Percentiles rank a stretch among this genome's conserved stretches.
phyloP scores from a whole-genome alignment of 1,140 invertebrate species.

The Penaeus indicus region DNA sequence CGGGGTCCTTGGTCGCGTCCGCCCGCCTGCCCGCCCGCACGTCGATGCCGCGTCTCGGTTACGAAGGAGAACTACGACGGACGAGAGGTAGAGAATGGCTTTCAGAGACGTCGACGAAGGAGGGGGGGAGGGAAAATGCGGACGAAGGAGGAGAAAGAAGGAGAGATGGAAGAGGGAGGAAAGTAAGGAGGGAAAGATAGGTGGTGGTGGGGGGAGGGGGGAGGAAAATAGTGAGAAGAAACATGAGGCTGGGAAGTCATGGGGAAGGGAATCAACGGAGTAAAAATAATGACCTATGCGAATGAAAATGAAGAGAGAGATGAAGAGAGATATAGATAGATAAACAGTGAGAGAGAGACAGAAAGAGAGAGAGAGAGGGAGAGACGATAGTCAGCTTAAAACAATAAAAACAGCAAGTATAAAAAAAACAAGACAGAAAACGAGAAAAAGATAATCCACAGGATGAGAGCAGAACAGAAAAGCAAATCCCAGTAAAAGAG shows the following conservation, averaged over 20 bases:
- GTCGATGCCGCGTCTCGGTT: too few relatives aligned
- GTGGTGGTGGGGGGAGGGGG: not conserved
- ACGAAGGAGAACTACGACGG: too few relatives aligned
- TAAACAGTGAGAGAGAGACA: not conserved
- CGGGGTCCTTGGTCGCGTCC: too few relatives aligned
- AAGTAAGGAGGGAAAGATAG: not conserved
- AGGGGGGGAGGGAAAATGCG: not conserved
- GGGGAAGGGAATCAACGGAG: not conserved
- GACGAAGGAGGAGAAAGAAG: not conserved
- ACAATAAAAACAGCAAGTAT: too few relatives aligned
- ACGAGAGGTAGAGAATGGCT: not conserved
- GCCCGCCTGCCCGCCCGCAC: too few relatives aligned
- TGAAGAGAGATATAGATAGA: not conserved
- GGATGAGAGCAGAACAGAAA: too few relatives aligned
- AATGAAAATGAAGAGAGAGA: constrained; percentile 5
- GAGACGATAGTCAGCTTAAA: too few relatives aligned
- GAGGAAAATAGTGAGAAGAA: not conserved
- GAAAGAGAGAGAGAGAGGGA: not conserved
- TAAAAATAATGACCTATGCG: not conserved
- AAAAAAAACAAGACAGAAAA: too few relatives aligned
- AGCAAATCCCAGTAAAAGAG: too few relatives aligned
- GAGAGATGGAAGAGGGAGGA: not conserved
- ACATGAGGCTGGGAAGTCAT: not conserved
- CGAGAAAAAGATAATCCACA: too few relatives aligned
- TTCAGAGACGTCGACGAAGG: not conserved